These are phyloP conservation scores for Microvelia longipes DNA, from an alignment of 1,140 invertebrate genomes.

Conservation along the genomic window DNA sequence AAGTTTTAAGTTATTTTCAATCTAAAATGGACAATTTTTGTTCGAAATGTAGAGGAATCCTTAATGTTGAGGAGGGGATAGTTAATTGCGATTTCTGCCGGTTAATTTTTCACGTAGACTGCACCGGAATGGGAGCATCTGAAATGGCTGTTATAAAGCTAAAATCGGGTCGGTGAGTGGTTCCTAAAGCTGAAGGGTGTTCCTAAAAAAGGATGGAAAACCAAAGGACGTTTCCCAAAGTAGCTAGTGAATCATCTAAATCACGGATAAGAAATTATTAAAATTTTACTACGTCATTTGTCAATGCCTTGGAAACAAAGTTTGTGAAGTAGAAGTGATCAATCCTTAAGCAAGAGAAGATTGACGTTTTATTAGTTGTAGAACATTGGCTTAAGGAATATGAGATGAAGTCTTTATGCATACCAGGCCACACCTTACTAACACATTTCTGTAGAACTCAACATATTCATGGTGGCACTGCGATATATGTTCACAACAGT, in stretches of 20 bases:
- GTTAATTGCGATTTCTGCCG: too few species aligned
- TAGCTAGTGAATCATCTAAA: background rate
- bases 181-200: too few species aligned
- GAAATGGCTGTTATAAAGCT: too few species aligned
- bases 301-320: background rate
- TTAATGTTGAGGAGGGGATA: too few species aligned
- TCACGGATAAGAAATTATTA: background rate
- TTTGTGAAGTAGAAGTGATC: background rate
- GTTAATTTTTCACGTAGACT: too few species aligned
- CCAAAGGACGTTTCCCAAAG: background rate
- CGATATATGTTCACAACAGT: background rate
- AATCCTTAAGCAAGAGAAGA: background rate
- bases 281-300: background rate
- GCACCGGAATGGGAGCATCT: too few species aligned
- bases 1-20: too few species aligned
- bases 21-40: too few species aligned
- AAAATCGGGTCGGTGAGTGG: too few species aligned
- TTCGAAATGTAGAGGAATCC: too few species aligned
- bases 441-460: background rate
- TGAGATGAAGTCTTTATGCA: background rate
- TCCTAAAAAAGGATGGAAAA: too few species aligned
- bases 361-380: background rate
- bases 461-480: background rate
- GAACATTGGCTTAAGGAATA: background rate
- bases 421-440: background rate